Evolutionary conservation across 1,140 invertebrate species (phyloP).

Genomic region (Drosophila varians): DNA sequence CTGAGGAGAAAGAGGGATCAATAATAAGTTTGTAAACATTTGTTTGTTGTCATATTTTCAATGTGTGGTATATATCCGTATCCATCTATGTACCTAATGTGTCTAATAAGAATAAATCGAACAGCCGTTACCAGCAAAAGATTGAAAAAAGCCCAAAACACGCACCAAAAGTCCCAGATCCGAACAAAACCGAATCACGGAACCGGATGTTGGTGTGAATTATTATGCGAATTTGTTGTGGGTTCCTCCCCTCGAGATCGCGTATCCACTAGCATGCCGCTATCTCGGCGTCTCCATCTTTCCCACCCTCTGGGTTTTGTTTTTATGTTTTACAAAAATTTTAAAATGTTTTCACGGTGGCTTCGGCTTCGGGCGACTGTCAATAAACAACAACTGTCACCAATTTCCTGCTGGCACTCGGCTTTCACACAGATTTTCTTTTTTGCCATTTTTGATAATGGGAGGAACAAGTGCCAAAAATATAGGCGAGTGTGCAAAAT

Average conservation of each 20-base stretch:
- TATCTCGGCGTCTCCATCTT: background rate
- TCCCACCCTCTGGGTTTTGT: constrained; percentile 41
- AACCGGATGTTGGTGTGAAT: constrained; percentile 70
- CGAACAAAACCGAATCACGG: constrained; percentile 36
- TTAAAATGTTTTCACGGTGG: constrained; percentile 82
- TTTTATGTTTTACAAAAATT: constrained; percentile 80
- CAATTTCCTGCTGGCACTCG: constrained; percentile 33
- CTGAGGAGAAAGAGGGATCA: constrained; percentile 13
- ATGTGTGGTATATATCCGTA: constrained; percentile 57
- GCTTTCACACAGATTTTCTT: background rate
- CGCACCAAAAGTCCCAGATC: constrained; percentile 16
- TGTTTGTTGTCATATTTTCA: constrained; percentile 33
- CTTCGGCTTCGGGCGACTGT: constrained; percentile 73
- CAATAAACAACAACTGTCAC: constrained; percentile 82
- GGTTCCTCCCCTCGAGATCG: background rate
- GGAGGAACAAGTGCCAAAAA: constrained; percentile 23
- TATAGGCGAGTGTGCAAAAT: constrained; percentile 71
- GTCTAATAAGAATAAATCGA: background rate
- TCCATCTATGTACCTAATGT: constrained; percentile 14
- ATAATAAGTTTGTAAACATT: background rate
- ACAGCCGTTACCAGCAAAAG: constrained; percentile 40
- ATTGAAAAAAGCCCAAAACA: constrained; percentile 56
- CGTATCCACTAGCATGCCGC: background rate
- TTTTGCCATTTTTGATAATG: constrained; percentile 13
- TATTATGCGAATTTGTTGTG: constrained; percentile 74